Conservation (phyloP, 2,113 vertebrate species). For the Sclerurus mexicanus region DNA sequence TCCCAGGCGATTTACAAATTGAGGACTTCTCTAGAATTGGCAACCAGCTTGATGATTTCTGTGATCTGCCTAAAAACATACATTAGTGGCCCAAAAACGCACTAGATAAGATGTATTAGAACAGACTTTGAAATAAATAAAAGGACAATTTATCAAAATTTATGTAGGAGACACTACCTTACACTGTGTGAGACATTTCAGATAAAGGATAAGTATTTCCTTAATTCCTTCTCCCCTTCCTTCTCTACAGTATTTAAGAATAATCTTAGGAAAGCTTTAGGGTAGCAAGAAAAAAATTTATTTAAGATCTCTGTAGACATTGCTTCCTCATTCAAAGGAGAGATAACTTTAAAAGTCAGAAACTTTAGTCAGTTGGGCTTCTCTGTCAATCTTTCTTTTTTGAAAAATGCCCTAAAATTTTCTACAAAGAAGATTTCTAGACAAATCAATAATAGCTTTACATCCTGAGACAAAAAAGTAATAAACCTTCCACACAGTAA, state of each 20-base stretch:
- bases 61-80: neutral
- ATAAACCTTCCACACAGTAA: neutral
- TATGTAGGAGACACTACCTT: neutral
- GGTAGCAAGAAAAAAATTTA: neutral
- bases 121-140: neutral
- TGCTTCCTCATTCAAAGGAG: neutral
- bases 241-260: neutral
- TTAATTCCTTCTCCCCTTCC: neutral
- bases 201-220: no score
- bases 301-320: neutral
- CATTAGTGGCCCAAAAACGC: neutral
- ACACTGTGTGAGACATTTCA: no score
- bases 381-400: neutral
- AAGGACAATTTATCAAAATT: neutral
- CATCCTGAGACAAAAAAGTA: neutral
- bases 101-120: neutral
- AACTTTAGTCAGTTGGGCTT: neutral
- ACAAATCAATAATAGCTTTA: neutral
- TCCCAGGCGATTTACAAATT: neutral
- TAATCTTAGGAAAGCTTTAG: neutral
- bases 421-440: neutral
- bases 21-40: neutral
- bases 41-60: neutral
- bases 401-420: neutral
- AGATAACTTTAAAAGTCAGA: neutral